phyloP scores from a whole-genome alignment of 2,113 vertebrate species.

The Propithecus coquereli region DNA sequence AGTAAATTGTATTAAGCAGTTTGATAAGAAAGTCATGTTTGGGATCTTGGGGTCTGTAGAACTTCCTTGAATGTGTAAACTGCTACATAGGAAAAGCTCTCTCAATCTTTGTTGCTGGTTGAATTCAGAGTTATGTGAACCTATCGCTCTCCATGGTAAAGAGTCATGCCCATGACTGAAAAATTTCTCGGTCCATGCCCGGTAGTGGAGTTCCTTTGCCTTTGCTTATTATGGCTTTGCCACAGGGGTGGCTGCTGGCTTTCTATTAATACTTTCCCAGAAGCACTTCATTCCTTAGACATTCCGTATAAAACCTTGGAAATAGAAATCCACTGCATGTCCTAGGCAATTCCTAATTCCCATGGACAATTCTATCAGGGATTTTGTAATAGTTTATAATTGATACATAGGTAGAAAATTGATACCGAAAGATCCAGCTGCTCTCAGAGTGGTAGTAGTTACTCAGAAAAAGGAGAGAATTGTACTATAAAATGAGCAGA shows the following conservation, averaged over 20 bases:
- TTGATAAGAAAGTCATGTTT: neutral
- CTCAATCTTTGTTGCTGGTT: neutral
- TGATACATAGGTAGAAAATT: constrained; percentile 2
- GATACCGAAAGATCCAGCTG: neutral
- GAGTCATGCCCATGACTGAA: neutral
- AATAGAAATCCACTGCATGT: neutral
- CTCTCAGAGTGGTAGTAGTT: neutral
- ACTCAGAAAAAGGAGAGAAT: constrained; percentile 22
- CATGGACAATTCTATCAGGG: neutral
- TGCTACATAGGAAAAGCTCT: neutral
- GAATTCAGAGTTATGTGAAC: neutral
- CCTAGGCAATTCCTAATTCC: neutral
- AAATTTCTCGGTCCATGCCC: neutral
- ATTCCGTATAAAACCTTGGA: neutral
- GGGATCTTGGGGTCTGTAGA: neutral
- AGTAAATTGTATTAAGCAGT: neutral
- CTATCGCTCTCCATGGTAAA: neutral
- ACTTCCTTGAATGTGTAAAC: neutral
- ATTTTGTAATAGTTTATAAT: neutral
- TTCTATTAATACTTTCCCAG: neutral
- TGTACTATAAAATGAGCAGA: constrained; percentile 23
- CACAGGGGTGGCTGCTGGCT: neutral
- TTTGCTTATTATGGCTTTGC: neutral
- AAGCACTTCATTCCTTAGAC: neutral
- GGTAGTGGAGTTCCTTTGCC: neutral